Evolutionary conservation across 1,140 invertebrate genomes (phyloP).

Genomic region (Bombus waltoni): DNA sequence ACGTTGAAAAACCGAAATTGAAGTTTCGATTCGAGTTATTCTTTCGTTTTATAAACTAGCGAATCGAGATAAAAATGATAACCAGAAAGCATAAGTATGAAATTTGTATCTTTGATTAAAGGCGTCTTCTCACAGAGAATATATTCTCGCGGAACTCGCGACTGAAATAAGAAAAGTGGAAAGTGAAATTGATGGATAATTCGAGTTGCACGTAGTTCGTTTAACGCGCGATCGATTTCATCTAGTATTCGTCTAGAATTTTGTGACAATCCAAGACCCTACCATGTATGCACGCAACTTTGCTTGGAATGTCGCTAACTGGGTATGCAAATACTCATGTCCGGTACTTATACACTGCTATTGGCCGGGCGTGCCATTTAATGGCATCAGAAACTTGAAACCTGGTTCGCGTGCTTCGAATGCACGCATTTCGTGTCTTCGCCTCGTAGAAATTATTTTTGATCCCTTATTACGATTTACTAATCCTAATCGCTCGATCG

Average conservation of each 20-base stretch:
- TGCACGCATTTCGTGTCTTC: conserved; percentile 35
- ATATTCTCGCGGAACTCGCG: background rate
- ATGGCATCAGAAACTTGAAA: conserved; percentile 64
- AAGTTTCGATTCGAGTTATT: no score
- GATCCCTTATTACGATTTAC: background rate
- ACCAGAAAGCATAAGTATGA: no score
- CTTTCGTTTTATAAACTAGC: no score
- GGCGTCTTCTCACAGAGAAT: background rate
- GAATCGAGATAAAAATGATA: no score
- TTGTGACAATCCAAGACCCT: conserved; percentile 10
- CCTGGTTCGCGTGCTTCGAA: conserved; percentile 21
- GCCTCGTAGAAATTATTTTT: background rate
- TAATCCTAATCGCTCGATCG: no score
- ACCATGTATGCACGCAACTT: conserved; percentile 37
- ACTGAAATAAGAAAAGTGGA: background rate
- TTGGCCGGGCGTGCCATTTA: conserved; percentile 61
- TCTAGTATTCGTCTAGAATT: background rate
- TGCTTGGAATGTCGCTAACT: conserved; percentile 67
- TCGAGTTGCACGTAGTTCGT: background rate
- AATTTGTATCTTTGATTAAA: no score
- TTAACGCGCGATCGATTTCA: background rate
- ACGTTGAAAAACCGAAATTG: no score
- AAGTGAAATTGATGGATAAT: background rate
- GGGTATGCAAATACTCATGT: conserved; percentile 62
- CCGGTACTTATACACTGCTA: conserved; percentile 41